Evolutionary conservation across 2,113 vertebrate species (phyloP), one percentile per base, ranked within the genome.

Genomic region (Ceyx melanurus): DNA sequence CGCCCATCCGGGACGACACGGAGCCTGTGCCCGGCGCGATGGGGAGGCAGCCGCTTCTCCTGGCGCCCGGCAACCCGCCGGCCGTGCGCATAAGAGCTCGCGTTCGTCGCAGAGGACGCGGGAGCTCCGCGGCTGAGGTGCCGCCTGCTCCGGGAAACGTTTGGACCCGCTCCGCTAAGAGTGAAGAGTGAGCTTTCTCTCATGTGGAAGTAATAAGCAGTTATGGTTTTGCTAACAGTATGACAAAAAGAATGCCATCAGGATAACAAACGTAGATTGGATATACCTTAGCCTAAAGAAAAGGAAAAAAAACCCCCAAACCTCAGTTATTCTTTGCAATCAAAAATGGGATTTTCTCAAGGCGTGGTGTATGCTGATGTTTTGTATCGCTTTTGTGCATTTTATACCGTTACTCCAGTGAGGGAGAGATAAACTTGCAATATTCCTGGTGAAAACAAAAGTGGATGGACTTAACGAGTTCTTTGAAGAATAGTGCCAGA

Each of bases 301-400:
- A 7, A 18, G 5, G 14, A 4, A 43, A 43, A 14, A 42, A 6
- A 18, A 9, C 18, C 56, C 9, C 4, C 5, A 5, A 18, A 3
- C 9, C 10, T 40, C 5, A 0, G 2, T 61, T 28, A 3, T 29
- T 43, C 6, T 6, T 6, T 0, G 0, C 54, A 4, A 0, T 17
- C 11, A 17, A 73, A 33, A 62, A 9, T 16, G 1, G 14, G 31
- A 10, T 68, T 82, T 65, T 33, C 18, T 5, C 5, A 25, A 14
- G 19, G 17, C 8, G 2, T n/a, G 21, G 23, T 22, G 16, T 2
- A 1, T 2, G 13, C 13, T 11, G 17, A 1, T 43, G 33, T 10
- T 26, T 31, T 2, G 1, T 15, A 1, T 28, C 14, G 45, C 14
- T 29, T 42, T 17, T 16, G 23, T 29, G 15, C 6, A 1, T 15